phyloP scores from a whole-genome alignment of 1,140 invertebrate genomes.

The Trichomalopsis sarcophagae region DNA sequence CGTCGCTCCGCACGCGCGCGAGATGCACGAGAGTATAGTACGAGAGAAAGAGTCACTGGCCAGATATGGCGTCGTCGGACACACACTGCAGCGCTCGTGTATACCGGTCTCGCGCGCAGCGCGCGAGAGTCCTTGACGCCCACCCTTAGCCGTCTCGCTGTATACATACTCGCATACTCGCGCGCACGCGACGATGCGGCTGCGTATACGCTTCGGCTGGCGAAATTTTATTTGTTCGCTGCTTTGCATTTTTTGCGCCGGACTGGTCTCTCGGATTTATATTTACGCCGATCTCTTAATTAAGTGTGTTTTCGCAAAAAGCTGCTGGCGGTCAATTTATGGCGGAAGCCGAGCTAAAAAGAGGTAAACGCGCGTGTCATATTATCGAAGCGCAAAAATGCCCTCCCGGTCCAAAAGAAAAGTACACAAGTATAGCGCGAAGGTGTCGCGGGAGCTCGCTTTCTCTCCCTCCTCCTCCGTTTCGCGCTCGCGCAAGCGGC shows the following conservation, averaged over 20 bases:
- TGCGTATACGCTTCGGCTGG: conserved; percentile 24
- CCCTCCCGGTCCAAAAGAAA: neutral
- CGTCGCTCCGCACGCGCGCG: neutral
- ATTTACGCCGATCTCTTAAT: neutral
- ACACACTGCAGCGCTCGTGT: conserved; percentile 27
- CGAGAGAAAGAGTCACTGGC: conserved; percentile 47
- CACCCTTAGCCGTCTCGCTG: conserved; percentile 58
- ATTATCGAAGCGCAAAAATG: neutral
- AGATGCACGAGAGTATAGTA: neutral
- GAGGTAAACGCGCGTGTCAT: neutral
- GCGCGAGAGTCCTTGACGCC: conserved; percentile 63
- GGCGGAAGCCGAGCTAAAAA: neutral
- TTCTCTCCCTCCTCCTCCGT: conserved; percentile 32
- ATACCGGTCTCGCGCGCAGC: conserved; percentile 58
- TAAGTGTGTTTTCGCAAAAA: neutral
- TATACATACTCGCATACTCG: conserved; percentile 50
- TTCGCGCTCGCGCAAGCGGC: no score
- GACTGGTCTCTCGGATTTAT: neutral
- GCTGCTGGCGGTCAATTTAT: neutral
- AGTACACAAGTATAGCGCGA: conserved; percentile 2
- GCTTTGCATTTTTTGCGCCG: neutral
- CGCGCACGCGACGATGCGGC: conserved; percentile 36
- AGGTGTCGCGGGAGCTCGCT: conserved; percentile 34
- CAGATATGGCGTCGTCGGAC: conserved; percentile 62
- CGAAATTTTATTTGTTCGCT: conserved; percentile 21